Conservation (phyloP, 1,140 invertebrate genomes). For the Neuroterus valhalla region DNA sequence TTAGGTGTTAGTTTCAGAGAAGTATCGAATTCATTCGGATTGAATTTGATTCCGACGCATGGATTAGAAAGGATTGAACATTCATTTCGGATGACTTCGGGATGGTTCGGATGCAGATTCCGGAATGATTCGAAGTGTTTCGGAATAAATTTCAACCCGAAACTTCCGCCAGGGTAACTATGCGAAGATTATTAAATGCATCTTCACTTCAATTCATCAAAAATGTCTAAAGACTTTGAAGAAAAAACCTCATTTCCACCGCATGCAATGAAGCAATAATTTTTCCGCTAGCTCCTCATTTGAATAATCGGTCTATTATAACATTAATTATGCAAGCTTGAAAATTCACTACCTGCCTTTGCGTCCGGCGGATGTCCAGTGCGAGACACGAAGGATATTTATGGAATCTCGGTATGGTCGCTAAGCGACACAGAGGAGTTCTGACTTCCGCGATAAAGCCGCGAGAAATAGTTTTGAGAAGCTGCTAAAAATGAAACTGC, state of each 20-base stretch:
- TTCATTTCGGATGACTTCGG: too few relatives aligned
- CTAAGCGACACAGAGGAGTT: conserved; percentile 19
- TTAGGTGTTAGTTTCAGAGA: too few relatives aligned
- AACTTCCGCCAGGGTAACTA: too few relatives aligned
- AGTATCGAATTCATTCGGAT: too few relatives aligned
- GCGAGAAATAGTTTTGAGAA: conserved; percentile 23
- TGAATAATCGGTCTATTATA: conserved; percentile 1
- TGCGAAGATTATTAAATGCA: too few relatives aligned
- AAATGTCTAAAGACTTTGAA: too few relatives aligned
- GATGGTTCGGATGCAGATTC: too few relatives aligned
- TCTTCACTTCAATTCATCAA: too few relatives aligned
- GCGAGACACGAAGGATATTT: conserved; percentile 5
- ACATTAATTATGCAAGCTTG: conserved; percentile 4
- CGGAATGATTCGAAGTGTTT: too few relatives aligned
- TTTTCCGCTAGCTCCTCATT: conserved; percentile 1
- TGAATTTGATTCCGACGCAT: too few relatives aligned
- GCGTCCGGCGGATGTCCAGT: conserved; percentile 25
- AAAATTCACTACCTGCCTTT: conserved; percentile 10
- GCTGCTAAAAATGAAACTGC: conserved; percentile 24
- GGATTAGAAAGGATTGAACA: too few relatives aligned
- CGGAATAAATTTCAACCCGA: too few relatives aligned
- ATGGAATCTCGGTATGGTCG: conserved; percentile 16
- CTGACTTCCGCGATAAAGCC: conserved; percentile 22
- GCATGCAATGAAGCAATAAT: background rate
- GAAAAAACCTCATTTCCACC: background rate